These are phyloP conservation scores for Epirrhoe alternata DNA, from an alignment of 2,888 invertebrate species.

Conservation along the genomic window DNA sequence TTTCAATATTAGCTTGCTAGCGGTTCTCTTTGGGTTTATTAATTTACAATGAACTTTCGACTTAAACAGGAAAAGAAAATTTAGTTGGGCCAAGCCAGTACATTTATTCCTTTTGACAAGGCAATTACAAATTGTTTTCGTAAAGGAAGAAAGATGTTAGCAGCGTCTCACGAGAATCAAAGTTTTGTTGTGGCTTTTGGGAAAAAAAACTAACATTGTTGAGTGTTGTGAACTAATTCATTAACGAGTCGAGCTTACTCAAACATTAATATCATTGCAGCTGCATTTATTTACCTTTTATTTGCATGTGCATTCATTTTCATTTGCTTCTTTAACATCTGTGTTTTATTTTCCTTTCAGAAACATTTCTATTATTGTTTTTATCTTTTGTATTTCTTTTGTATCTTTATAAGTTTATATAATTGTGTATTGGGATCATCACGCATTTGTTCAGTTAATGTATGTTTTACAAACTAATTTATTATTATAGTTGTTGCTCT, in stretches of 20 bases:
- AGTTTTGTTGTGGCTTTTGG: slow-evolving; percentile 84
- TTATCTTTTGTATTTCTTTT: slow-evolving; percentile 40
- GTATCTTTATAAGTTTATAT: slow-evolving; percentile 25
- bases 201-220: slow-evolving; percentile 61
- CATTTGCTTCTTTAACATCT: slow-evolving; percentile 46
- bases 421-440: slow-evolving; percentile 20
- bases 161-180: slow-evolving; percentile 58
- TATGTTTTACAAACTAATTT: neutral
- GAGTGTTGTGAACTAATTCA: slow-evolving; percentile 53
- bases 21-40: no score
- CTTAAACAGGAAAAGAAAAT: neutral
- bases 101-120: neutral
- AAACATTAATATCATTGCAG: slow-evolving; percentile 73
- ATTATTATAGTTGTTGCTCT: neutral
- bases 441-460: neutral
- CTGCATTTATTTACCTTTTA: slow-evolving; percentile 67
- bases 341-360: slow-evolving; percentile 36
- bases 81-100: neutral
- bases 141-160: slow-evolving; percentile 56
- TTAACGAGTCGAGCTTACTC: slow-evolving; percentile 62
- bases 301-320: slow-evolving; percentile 59
- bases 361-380: slow-evolving; percentile 41
- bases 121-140: neutral
- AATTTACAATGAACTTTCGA: neutral
- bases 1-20: no score